Conservation (phyloP, 2,888 invertebrate genomes). For the Orthonevra nobilis region DNA sequence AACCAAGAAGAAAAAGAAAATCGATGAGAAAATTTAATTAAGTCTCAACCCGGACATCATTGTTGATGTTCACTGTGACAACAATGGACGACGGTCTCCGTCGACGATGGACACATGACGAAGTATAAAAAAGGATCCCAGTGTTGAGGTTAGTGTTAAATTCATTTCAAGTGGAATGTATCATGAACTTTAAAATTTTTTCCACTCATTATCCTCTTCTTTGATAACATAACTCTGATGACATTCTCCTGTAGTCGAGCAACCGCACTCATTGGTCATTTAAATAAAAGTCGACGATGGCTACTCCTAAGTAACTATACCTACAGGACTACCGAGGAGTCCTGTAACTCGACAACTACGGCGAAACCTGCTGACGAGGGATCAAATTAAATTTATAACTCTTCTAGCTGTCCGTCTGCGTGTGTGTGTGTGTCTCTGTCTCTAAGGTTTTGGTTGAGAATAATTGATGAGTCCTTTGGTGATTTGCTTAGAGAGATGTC, state of each 20-base stretch:
- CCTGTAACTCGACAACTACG: too few relatives aligned
- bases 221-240: too few relatives aligned
- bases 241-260: slow-evolving; percentile 8
- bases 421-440: not conserved
- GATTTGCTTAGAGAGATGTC: slow-evolving; percentile 42
- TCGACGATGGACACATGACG: slow-evolving; percentile 64
- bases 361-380: slow-evolving; percentile 64
- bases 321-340: too few relatives aligned
- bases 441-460: slow-evolving; percentile 55
- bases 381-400: slow-evolving; percentile 65
- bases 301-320: too few relatives aligned
- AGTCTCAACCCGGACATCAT: slow-evolving; percentile 69
- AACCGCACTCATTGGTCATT: not conserved
- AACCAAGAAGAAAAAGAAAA: slow-evolving; percentile 43
- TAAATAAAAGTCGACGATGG: too few relatives aligned
- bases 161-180: slow-evolving; percentile 57
- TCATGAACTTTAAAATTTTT: too few relatives aligned
- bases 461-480: slow-evolving; percentile 69
- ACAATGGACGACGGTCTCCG: slow-evolving; percentile 23
- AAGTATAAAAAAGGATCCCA: slow-evolving; percentile 62
- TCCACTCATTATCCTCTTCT: too few relatives aligned
- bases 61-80: slow-evolving; percentile 70
- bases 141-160: slow-evolving; percentile 30
- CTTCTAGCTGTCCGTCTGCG: slow-evolving; percentile 23
- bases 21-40: slow-evolving; percentile 70